A percentile compares a stretch with the other conserved stretches of the same genome.
Evolutionary conservation across 2,113 vertebrate genomes (phyloP).

Genomic region (Thryonomys swinderianus): DNA sequence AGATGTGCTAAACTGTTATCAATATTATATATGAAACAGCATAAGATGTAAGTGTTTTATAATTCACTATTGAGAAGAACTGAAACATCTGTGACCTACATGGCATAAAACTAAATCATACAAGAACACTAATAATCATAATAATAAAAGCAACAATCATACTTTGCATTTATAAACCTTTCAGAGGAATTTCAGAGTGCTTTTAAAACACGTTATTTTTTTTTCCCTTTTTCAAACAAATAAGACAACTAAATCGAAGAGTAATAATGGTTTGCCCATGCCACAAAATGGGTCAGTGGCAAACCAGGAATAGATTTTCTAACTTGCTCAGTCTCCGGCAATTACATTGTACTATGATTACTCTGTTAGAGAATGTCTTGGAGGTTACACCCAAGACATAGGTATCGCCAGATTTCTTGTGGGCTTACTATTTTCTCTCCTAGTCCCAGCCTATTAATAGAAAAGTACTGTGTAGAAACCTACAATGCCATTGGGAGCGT

Average conservation of each 20-base stretch:
- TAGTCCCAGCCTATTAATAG: neutral
- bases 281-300: conserved; percentile 65
- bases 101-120: conserved; percentile 70
- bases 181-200: conserved; percentile 67
- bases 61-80: conserved; percentile 56
- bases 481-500: neutral
- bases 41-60: conserved; percentile 51
- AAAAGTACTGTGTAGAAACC: conserved; percentile 24
- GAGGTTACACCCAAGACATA: conserved; percentile 49
- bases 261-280: conserved; percentile 73
- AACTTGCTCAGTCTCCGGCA: conserved; percentile 62
- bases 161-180: conserved; percentile 62
- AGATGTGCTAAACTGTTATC: conserved; percentile 48
- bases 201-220: conserved; percentile 72
- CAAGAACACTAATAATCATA: conserved; percentile 65
- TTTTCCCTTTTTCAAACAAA: conserved; percentile 67
- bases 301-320: conserved; percentile 71
- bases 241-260: conserved; percentile 73
- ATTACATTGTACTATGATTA: conserved; percentile 57
- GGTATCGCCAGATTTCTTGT: conserved; percentile 18
- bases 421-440: neutral
- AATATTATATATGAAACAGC: conserved; percentile 7
- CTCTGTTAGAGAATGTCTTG: conserved; percentile 26
- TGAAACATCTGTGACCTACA: conserved; percentile 65
- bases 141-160: conserved; percentile 70